phyloP scores from a whole-genome alignment of 1,140 invertebrate species.

The Mycetomoellerius zeteki region DNA sequence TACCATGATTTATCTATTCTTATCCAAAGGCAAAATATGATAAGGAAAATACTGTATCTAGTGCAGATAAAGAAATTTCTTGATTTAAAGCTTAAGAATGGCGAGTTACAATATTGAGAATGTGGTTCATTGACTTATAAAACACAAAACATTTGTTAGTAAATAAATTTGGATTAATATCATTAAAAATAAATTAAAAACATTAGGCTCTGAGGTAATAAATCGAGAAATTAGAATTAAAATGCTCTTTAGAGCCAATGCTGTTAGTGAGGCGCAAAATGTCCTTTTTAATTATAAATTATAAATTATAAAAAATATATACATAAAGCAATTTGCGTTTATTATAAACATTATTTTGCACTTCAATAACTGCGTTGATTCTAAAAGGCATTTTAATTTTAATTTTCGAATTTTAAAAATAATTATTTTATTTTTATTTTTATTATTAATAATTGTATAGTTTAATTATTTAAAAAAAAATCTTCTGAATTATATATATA shows the following conservation, averaged over 20 bases:
- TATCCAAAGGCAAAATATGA: background rate
- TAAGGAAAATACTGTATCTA: background rate
- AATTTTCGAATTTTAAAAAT: too few relatives aligned
- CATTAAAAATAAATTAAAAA: background rate
- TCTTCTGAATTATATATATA: background rate
- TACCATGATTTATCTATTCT: background rate
- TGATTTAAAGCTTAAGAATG: background rate
- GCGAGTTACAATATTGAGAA: background rate
- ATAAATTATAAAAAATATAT: too few relatives aligned
- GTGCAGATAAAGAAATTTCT: background rate
- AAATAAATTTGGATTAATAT: background rate
- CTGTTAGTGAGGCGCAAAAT: too few relatives aligned
- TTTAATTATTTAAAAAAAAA: background rate
- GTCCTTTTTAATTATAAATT: too few relatives aligned
- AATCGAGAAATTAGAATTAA: too few relatives aligned
- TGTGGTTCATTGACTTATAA: background rate
- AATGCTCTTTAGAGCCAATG: too few relatives aligned
- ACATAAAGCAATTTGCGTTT: too few relatives aligned
- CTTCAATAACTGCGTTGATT: too few relatives aligned
- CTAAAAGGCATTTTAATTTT: too few relatives aligned
- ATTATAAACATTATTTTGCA: too few relatives aligned
- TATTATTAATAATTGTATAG: background rate
- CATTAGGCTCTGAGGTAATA: too few relatives aligned
- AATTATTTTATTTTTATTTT: background rate
- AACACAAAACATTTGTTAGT: background rate